Percentiles rank a stretch among this genome's conserved stretches.
phyloP scores from a whole-genome alignment of 2,797 vertebrate genomes.

The Brachyalestes nurse region DNA sequence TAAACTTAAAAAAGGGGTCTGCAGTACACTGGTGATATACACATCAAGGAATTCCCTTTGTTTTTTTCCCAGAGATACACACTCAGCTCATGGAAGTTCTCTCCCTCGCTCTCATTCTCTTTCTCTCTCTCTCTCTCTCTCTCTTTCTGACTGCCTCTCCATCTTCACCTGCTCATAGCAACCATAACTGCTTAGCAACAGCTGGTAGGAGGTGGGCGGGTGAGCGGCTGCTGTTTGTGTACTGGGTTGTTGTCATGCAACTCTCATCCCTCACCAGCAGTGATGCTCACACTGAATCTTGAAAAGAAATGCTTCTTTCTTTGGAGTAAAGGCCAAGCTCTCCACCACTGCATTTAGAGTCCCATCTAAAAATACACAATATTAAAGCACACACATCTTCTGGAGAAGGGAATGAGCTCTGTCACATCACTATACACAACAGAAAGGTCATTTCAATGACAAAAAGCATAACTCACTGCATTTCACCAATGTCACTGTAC shows the following conservation, averaged over 20 bases:
- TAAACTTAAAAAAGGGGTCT: neutral
- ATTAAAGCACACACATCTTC: neutral
- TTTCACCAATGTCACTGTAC: too few relatives aligned
- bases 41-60: conserved; percentile 66
- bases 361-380: neutral
- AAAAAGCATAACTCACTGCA: neutral
- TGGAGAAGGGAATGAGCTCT: neutral
- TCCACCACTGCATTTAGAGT: conserved; percentile 8
- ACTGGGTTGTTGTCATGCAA: conserved; percentile 73
- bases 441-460: conserved; percentile 24
- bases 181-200: conserved; percentile 80
- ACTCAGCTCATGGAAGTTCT: conserved; percentile 48
- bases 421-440: neutral
- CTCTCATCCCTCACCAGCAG: conserved; percentile 62
- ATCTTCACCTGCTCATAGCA: conserved; percentile 68
- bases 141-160: conserved; percentile 19
- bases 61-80: conserved; percentile 61
- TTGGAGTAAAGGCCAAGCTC: neutral
- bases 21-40: conserved; percentile 29
- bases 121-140: conserved; percentile 4
- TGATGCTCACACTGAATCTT: conserved; percentile 37
- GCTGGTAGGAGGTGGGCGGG: conserved; percentile 66
- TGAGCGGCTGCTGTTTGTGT: conserved; percentile 55
- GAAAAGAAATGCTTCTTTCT: conserved; percentile 10
- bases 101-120: conserved; percentile 15